Evolutionary conservation across 2,113 vertebrate species (phyloP), one percentile per base, ranked within the genome.

Genomic region (Monopterus albus): DNA sequence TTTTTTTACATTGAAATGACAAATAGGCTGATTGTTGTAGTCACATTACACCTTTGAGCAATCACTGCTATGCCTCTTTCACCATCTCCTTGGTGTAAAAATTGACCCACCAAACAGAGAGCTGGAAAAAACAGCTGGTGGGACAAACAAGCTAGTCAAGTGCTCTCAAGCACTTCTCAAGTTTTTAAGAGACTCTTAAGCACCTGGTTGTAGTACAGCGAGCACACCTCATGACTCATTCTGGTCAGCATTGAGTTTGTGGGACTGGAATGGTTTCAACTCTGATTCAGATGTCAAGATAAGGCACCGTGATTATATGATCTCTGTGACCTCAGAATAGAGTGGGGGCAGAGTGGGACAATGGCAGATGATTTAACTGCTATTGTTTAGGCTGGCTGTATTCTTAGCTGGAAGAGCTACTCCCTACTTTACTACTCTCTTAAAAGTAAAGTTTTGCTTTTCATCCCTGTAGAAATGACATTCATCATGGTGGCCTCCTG

Each of bases 101-200:
- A 62, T 79, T 85, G 77, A 64, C 60, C 35, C 20, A 29, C 66
- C 18, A 57, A 72, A 56, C 35, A 39, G 35, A 69, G 40, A 62
- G 65, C 36, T 80, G 73, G 72, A 66, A 78, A 78, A 83, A 80
- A 80, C 72, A 80, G 70, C 8, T 7, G 28, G 40, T 36, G 15
- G 5, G 52, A 20, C 40, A 10, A 20, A 45, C 31, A 26, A 18
- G 5, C 21, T 11, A 31, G 52, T 87, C 65, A 73, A 89, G 81
- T 74, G 79, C 78, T 74, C 85, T 83, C 73, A 68, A 81, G 28
- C 69, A 57, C 46, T 74, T 73, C 59, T 77, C 35, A 73, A 64
- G 65, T 78, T 85, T 74, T 83, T 68, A 77, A 85, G 83, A 81
- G 84, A 60, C 45, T 64, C 52, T 86, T 36, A 43, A 83, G 75